These are phyloP conservation scores for Enchytraeus crypticus DNA, from an alignment of 2,888 invertebrate species.

Conservation along the genomic window DNA sequence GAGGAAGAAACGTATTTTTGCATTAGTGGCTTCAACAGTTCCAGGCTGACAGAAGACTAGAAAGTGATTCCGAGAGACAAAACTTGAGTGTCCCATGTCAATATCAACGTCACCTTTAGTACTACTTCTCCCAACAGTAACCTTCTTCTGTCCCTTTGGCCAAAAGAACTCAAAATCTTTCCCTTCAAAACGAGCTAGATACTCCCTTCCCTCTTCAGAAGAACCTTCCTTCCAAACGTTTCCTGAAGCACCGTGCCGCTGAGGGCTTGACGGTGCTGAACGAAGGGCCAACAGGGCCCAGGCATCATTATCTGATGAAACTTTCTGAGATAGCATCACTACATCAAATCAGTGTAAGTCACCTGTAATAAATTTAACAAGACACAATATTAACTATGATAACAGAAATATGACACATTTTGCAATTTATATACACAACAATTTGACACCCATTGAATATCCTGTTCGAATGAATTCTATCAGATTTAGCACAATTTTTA, in stretches of 20 bases:
- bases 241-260: slow-evolving; percentile 41
- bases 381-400: no score
- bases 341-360: no score
- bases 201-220: slow-evolving; percentile 54
- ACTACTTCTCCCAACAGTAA: slow-evolving; percentile 88
- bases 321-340: slow-evolving; percentile 17
- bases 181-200: slow-evolving; percentile 80
- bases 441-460: no score
- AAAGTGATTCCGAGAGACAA: slow-evolving; percentile 87
- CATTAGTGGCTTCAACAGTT: slow-evolving; percentile 39
- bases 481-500: no score
- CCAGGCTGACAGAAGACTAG: slow-evolving; percentile 60
- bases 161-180: slow-evolving; percentile 86
- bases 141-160: slow-evolving; percentile 64
- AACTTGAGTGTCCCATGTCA: slow-evolving; percentile 95
- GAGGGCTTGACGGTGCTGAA: slow-evolving; percentile 76
- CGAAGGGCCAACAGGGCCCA: slow-evolving; percentile 81
- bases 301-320: slow-evolving; percentile 59
- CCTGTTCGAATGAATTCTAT: no score
- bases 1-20: slow-evolving; percentile 89
- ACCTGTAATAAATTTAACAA: no score
- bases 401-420: no score
- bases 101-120: slow-evolving; percentile 94
- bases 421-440: no score
- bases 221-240: slow-evolving; percentile 47